Evolutionary conservation across 2,888 invertebrate species (phyloP).

Genomic region (Fissipunctia ypsillon): DNA sequence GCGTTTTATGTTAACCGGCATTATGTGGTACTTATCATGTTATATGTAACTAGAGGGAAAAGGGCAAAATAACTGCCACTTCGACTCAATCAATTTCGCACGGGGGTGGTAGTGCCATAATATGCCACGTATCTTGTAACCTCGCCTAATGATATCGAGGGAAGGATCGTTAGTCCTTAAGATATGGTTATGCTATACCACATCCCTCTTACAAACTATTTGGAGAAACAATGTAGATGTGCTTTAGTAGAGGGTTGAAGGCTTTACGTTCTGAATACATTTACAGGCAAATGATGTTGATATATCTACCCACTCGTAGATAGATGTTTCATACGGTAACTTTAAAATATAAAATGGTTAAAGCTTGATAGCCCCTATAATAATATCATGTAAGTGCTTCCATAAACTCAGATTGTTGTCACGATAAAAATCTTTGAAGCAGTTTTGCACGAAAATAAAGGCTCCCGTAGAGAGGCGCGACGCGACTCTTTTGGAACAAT

Average conservation of each 20-base stretch:
- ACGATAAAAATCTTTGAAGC: constrained; percentile 13
- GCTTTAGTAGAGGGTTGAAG: constrained; percentile 23
- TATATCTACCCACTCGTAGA: constrained; percentile 5
- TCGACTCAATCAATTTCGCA: constrained; percentile 46
- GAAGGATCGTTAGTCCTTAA: constrained; percentile 41
- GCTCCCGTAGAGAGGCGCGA: too few relatives aligned
- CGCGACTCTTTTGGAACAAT: too few relatives aligned
- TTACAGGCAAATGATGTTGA: constrained; percentile 4
- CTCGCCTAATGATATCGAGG: constrained; percentile 44
- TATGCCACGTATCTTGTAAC: constrained; percentile 40
- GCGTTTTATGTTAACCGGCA: constrained; percentile 30
- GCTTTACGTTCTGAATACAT: constrained; percentile 34
- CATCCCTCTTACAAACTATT: constrained; percentile 30
- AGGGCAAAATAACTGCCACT: constrained; percentile 33
- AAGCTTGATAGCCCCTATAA: background rate
- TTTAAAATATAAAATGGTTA: background rate
- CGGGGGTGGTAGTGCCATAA: constrained; percentile 44
- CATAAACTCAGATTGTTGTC: constrained; percentile 22
- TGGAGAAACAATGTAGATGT: constrained; percentile 27
- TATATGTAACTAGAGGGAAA: constrained; percentile 53
- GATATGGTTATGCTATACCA: constrained; percentile 33
- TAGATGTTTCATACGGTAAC: background rate
- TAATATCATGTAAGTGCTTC: constrained; percentile 15
- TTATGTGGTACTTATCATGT: constrained; percentile 29
- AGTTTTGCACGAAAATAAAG: constrained; percentile 24